These are phyloP conservation scores for Glomeris maerens DNA, from an alignment of 1,140 invertebrate genomes.

Conservation along the genomic window DNA sequence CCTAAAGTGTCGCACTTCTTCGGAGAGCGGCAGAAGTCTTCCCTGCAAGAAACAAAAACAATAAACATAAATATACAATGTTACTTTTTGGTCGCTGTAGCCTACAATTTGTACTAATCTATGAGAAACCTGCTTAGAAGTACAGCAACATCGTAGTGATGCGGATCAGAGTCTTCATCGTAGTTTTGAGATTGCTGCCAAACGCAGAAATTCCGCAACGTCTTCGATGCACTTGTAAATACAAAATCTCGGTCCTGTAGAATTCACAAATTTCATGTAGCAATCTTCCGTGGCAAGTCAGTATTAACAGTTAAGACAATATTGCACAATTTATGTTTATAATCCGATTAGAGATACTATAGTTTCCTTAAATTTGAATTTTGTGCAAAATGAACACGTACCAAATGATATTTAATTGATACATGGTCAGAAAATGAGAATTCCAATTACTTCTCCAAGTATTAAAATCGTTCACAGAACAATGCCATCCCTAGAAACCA, in stretches of 20 bases:
- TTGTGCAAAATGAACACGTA: no score
- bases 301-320: no score
- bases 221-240: constrained; percentile 35
- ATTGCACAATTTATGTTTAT: no score
- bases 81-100: no score
- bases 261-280: neutral
- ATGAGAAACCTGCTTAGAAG: constrained; percentile 60
- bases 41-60: constrained; percentile 37
- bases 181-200: constrained; percentile 48
- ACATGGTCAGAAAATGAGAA: no score
- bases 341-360: no score
- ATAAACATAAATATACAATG: constrained; percentile 8
- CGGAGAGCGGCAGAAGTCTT: constrained; percentile 58
- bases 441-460: no score
- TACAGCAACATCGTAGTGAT: constrained; percentile 56
- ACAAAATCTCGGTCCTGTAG: constrained; percentile 19
- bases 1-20: constrained; percentile 57
- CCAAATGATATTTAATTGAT: no score
- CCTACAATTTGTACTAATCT: no score
- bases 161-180: constrained; percentile 30
- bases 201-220: constrained; percentile 53
- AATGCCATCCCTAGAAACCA: no score
- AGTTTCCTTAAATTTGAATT: no score
- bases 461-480: no score
- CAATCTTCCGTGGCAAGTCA: neutral